Evolutionary conservation across 2,797 vertebrate species (phyloP).

Genomic region (Cuculus canorus): DNA sequence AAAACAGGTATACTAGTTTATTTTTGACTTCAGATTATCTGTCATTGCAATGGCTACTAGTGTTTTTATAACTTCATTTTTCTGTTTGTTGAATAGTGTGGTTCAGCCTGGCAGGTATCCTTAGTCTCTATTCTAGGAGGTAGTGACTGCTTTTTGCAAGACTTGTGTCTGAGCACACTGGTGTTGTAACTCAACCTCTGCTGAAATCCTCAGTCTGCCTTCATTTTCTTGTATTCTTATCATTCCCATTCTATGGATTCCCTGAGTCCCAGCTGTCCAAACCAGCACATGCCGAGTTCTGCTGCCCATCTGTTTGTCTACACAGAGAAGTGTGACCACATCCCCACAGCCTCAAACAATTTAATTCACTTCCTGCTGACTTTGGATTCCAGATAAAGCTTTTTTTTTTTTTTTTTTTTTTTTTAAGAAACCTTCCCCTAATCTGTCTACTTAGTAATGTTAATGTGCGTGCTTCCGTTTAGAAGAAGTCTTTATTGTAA

Average conservation of each 20-base stretch:
- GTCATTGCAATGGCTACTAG: neutral
- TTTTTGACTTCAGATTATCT: neutral
- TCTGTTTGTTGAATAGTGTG: neutral
- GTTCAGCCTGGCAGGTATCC: neutral
- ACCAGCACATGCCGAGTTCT: conserved; percentile 10
- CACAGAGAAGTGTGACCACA: conserved; percentile 40
- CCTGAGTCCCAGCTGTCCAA: conserved; percentile 32
- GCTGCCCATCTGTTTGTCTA: conserved; percentile 55
- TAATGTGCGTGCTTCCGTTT: neutral
- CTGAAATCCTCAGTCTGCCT: neutral
- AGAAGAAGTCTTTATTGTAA: neutral
- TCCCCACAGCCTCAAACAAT: conserved; percentile 56
- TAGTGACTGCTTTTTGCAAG: neutral
- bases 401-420: neutral
- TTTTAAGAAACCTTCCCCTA: neutral
- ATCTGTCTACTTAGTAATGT: neutral
- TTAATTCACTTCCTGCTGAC: conserved; percentile 52
- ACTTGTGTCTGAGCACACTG: neutral
- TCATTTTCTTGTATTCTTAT: conserved; percentile 6
- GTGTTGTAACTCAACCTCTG: neutral
- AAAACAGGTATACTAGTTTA: accelerated
- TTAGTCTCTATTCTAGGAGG: neutral
- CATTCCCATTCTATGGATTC: neutral
- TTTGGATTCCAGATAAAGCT: conserved; percentile 46
- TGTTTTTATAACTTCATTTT: neutral